These are phyloP conservation scores for Kradibia gibbosae DNA, from an alignment of 1,140 invertebrate genomes.

Conservation along the genomic window DNA sequence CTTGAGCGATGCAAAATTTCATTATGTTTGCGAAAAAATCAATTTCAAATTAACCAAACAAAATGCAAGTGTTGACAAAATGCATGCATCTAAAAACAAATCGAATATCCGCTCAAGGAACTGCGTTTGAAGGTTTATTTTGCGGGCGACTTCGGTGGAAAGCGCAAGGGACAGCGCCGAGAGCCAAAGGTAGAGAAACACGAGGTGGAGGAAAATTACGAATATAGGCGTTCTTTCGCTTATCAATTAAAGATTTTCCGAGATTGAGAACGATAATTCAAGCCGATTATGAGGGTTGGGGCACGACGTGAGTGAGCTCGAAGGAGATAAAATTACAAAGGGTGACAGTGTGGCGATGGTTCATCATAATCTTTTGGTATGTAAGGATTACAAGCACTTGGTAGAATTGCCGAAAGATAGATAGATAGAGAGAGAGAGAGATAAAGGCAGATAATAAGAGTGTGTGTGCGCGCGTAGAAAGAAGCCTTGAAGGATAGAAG, in stretches of 20 bases:
- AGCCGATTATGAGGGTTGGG: background rate
- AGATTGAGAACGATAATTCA: conserved; percentile 50
- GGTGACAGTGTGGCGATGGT: conserved; percentile 57
- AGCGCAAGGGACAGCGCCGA: conserved; percentile 37
- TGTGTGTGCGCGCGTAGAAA: background rate
- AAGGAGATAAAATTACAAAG: background rate
- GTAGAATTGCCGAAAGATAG: conserved; percentile 54
- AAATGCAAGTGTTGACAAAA: too few species aligned
- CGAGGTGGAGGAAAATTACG: conserved; percentile 57
- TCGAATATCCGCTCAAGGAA: background rate
- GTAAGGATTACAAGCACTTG: conserved; percentile 66
- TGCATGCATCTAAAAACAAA: background rate
- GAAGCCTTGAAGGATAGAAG: background rate
- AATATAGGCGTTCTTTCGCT: conserved; percentile 54
- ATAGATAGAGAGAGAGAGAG: background rate
- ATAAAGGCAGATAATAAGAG: background rate
- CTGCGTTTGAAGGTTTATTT: conserved; percentile 48
- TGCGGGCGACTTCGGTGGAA: conserved; percentile 48
- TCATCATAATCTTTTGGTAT: conserved; percentile 63
- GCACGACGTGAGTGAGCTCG: conserved; percentile 12
- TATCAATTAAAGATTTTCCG: conserved; percentile 62
- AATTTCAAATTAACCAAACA: background rate
- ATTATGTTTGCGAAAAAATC: background rate
- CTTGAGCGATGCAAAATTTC: too few species aligned
- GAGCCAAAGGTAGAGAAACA: conserved; percentile 50